Base-by-base conservation (phyloP, 2,888 invertebrate genomes). In the Agrochola macilenta region DNA sequence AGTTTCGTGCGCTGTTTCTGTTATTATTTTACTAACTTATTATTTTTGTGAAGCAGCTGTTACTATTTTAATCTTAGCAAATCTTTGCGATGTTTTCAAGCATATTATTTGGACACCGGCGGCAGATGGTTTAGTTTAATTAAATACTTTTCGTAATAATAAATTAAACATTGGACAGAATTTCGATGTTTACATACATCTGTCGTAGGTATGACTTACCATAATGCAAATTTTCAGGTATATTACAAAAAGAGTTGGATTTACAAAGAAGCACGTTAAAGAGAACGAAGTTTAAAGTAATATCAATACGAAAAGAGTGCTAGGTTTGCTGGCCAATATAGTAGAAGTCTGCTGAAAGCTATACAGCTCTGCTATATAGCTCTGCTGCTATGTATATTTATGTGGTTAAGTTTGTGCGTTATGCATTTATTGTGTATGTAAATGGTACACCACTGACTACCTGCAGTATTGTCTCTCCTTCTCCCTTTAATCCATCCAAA, bases 1-100 rank as follows among this genome's bases (percentile, higher is more conserved):
- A 81, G 43, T 68, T 84, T 76, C 46, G 66, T 35, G 39, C 12
- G 52, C 11, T 60, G 12, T 49, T 39, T 39, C 61, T 70, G 74
- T 49, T 72, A 74, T 74, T 69, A 69, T 70, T 76, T 57, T 43
- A 77, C 23, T 52, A 46, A 83, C 72, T 85, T 54, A 63, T 78
- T 71, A 71, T 85, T 79, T 79, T 64, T n/a, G 74, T 57, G 71
- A 49, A 60, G 57, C 85, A 83, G 78, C 85, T 85, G 78, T 64
- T 78, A 78, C 74, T 78, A 83, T 83, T 85, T 80, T 78, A 74
- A 69, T 80, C 76, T 78, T 35, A 58, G 60, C 58, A 74, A 80
- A 78, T 85, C 74, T 73, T 69, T 70, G 81, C 63, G 23, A 70
- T 73, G 83, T 80, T 85, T 83, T 83, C 61, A 63, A 76, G 78